Conservation (phyloP, 2,888 invertebrate species). For the Nycteola revayana region DNA sequence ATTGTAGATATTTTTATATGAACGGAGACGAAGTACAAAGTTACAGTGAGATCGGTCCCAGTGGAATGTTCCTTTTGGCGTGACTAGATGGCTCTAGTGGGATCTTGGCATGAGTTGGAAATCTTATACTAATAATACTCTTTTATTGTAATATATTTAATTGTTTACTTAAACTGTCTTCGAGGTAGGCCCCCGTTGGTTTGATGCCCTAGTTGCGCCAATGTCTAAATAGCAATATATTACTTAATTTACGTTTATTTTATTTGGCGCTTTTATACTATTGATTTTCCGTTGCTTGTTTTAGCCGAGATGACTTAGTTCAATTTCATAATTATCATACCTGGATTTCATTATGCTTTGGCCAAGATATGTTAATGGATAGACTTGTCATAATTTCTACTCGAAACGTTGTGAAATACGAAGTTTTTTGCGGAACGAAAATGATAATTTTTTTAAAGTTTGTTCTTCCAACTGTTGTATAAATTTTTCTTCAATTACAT, state of each 20-base stretch:
- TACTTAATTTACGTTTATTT: neutral
- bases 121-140: too few species aligned
- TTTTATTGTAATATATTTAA: too few species aligned
- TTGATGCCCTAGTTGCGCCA: conserved; percentile 26
- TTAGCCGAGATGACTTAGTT: conserved; percentile 7
- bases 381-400: conserved; percentile 27
- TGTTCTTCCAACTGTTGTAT: too few species aligned
- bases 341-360: too few species aligned
- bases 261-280: conserved; percentile 4
- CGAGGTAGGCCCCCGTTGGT: conserved; percentile 3
- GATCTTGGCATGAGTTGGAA: conserved; percentile 2
- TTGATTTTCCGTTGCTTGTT: conserved; percentile 9
- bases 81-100: conserved; percentile 21
- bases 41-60: conserved; percentile 30
- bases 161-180: too few species aligned
- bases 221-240: conserved; percentile 10
- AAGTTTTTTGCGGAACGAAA: too few species aligned
- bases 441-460: too few species aligned
- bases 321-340: too few species aligned
- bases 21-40: conserved; percentile 50
- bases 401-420: conserved; percentile 41
- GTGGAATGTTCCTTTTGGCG: conserved; percentile 27
- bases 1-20: conserved; percentile 58
- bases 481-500: too few species aligned
- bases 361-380: neutral